Conservation (phyloP, 2,797 vertebrate species). For the Molossus molossus region DNA sequence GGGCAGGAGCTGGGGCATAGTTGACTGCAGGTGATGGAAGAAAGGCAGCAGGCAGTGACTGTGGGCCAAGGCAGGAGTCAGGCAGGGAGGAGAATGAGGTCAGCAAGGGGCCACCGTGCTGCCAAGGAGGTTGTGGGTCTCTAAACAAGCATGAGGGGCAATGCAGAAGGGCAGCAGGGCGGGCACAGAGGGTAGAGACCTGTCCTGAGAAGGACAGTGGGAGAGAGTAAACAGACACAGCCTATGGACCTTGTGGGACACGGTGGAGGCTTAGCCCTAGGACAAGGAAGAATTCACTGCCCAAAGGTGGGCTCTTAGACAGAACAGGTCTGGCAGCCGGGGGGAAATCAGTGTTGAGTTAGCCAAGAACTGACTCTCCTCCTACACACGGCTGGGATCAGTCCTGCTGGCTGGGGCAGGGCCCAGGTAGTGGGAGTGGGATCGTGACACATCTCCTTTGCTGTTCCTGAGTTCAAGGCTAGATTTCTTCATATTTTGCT, state of each 20-base stretch:
- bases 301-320: not conserved
- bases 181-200: not conserved
- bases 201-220: not conserved
- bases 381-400: not conserved
- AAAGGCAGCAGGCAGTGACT: not conserved
- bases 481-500: not conserved
- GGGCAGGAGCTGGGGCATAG: fast-evolving
- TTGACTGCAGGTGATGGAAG: not conserved
- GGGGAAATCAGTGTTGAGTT: not conserved
- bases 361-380: not conserved
- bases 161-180: not conserved
- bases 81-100: not conserved
- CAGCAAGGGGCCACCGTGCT: fast-evolving
- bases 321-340: not conserved
- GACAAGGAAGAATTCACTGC: not conserved
- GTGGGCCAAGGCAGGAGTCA: not conserved
- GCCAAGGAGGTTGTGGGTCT: not conserved
- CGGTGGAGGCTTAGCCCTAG: not conserved
- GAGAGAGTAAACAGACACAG: not conserved
- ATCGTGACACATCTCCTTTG: not conserved
- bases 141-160: not conserved
- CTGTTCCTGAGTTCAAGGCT: not conserved
- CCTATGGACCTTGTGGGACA: too few species aligned
- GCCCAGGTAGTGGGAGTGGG: not conserved
- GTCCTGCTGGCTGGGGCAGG: not conserved